phyloP scores from a whole-genome alignment of 2,797 vertebrate genomes.

The Astyanax mexicanus region DNA sequence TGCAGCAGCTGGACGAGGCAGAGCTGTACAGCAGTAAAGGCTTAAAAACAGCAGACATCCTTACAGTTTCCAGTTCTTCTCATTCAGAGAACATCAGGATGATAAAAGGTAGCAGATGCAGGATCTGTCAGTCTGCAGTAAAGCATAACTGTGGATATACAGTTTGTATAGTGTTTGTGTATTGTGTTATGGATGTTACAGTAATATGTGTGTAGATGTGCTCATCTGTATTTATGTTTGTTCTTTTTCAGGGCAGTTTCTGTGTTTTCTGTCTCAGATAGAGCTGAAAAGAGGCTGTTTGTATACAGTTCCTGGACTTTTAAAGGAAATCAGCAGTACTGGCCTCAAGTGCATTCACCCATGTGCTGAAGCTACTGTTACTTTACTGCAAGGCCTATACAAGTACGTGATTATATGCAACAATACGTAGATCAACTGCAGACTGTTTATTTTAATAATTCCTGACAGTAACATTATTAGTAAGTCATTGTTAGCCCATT shows the following conservation, averaged over 20 bases:
- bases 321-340: slow-evolving; percentile 42
- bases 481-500: too few relatives aligned
- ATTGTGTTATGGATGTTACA: not conserved
- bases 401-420: slow-evolving; percentile 51
- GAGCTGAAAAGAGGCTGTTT: slow-evolving; percentile 42
- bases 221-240: not conserved
- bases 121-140: not conserved
- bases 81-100: slow-evolving; percentile 28
- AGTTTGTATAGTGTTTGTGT: not conserved
- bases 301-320: slow-evolving; percentile 41
- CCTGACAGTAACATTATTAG: too few relatives aligned
- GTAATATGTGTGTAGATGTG: not conserved
- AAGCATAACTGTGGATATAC: not conserved
- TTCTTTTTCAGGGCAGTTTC: slow-evolving; percentile 56
- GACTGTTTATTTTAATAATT: too few relatives aligned
- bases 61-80: slow-evolving; percentile 1
- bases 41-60: slow-evolving; percentile 8
- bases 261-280: slow-evolving; percentile 57
- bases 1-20: slow-evolving; percentile 20
- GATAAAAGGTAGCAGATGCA: slow-evolving; percentile 26
- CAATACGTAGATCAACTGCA: not conserved
- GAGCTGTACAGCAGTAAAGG: slow-evolving; percentile 36
- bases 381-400: slow-evolving; percentile 58
- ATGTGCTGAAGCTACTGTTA: slow-evolving; percentile 53
- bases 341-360: slow-evolving; percentile 47